Base-by-base conservation (phyloP, 1,140 invertebrate genomes). In the Drosophila bifasciata region DNA sequence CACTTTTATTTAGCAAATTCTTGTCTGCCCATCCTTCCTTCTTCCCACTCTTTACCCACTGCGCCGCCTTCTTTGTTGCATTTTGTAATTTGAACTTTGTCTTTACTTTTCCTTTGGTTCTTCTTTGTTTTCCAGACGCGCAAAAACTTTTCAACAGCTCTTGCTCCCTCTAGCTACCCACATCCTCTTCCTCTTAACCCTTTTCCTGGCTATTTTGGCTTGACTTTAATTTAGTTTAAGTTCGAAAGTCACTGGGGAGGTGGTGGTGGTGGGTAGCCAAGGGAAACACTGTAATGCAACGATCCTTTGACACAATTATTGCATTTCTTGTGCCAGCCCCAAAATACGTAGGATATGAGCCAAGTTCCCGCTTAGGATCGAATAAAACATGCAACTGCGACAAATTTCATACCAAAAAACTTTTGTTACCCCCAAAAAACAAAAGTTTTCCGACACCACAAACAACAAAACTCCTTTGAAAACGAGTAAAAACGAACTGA, bases 41-140 rank as follows among this genome's bases (percentile, higher is more conserved):
- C 16, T 0, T 32, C 44, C 13, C 3, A 17, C 40, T 46, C 50
- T 64, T 17, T 52, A 41, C n/a, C n/a, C n/a, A n/a, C n/a, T n/a
- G n/a, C n/a, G n/a, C n/a, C 13, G 28, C 41, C 62, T 80, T 62
- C 56, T 84, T 80, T 85, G 76, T 76, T 85, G 80, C 80, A 85
- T 79, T 84, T 85, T 76, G 80, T 72, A 85, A 77, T 85, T 85
- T 85, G 58, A 85, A 77, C 57, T 74, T 75, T 23, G 69, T 40
- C 49, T 41, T 73, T 63, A 45, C 69, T 73, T 74, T 45, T 21
- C 57, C 36, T 43, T 55, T 51, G 62, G n/a, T n/a, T n/a, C 48
- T 61, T 49, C 62, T 71, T 43, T 83, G 55, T 73, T 73, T 59
- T 43, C 39, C 68, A 74, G 59, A 58, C 71, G 43, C 21, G 3